phyloP scores from a whole-genome alignment of 2,113 vertebrate genomes.

The Engraulis encrasicolus region DNA sequence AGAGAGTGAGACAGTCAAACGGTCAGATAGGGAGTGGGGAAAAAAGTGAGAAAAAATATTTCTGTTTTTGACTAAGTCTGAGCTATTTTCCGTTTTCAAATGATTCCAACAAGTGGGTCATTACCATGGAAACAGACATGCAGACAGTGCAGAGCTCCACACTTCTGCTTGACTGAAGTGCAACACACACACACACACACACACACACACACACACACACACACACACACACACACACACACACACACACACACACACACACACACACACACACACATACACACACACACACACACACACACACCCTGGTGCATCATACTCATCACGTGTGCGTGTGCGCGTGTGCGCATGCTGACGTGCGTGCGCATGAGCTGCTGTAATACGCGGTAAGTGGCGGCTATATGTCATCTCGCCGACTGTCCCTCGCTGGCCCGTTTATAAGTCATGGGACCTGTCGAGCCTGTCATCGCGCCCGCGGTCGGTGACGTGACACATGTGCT shows the following conservation, averaged over 20 bases:
- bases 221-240: neutral
- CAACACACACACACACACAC: neutral
- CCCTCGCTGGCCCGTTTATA: neutral
- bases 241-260: neutral
- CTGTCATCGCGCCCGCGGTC: neutral
- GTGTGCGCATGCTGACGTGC: too few species aligned
- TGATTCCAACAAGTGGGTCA: constrained; percentile 38
- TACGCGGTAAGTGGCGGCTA: neutral
- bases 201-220: neutral
- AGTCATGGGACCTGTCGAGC: neutral
- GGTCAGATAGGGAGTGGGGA: neutral
- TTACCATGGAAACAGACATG: constrained; percentile 32
- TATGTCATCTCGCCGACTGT: neutral
- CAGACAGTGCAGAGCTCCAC: neutral
- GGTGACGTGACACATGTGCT: constrained; percentile 6
- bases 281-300: neutral
- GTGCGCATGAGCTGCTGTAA: neutral
- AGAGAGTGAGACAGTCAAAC: neutral
- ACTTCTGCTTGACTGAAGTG: neutral
- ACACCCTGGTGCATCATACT: neutral
- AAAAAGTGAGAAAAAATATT: neutral
- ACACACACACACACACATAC: neutral
- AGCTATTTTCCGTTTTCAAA: constrained; percentile 30
- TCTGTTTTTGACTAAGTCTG: constrained; percentile 3
- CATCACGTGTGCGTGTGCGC: too few species aligned